Percentiles rank a stretch among this genome's conserved stretches.
Evolutionary conservation across 2,888 invertebrate species (phyloP).

Genomic region (Drosophila pseudotalamancana): DNA sequence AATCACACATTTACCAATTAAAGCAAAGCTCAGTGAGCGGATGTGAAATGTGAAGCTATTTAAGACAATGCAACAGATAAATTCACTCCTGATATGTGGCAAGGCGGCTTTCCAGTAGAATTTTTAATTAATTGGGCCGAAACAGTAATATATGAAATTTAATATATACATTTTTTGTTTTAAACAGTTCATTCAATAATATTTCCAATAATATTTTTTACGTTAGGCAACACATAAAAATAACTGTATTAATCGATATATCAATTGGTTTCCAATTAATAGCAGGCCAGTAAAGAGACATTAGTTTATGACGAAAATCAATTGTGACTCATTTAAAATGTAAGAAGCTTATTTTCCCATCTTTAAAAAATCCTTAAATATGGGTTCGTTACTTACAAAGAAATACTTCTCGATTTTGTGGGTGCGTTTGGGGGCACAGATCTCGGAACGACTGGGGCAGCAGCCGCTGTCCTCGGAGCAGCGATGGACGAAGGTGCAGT

Average conservation of each 20-base stretch:
- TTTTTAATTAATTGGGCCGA: too few species aligned
- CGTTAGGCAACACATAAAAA: not conserved
- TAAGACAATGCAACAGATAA: not conserved
- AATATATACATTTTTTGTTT: too few species aligned
- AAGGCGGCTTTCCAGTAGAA: not conserved
- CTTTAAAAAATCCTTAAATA: too few species aligned
- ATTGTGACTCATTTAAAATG: too few species aligned
- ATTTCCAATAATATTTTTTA: too few species aligned
- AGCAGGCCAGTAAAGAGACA: too few species aligned
- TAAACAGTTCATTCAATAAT: too few species aligned
- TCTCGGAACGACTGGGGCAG: slow-evolving; percentile 89
- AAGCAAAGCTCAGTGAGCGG: slow-evolving; percentile 3
- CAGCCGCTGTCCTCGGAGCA: slow-evolving; percentile 96
- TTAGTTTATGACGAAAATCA: too few species aligned
- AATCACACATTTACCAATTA: slow-evolving; percentile 24
- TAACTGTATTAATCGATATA: not conserved
- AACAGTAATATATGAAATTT: too few species aligned
- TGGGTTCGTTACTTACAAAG: slow-evolving; percentile 88
- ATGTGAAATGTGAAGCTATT: slow-evolving; percentile 3
- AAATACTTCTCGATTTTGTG: slow-evolving; percentile 90
- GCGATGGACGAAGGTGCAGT: slow-evolving; percentile 93
- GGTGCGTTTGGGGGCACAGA: slow-evolving; percentile 91
- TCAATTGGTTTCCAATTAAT: not conserved
- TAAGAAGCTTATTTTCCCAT: too few species aligned
- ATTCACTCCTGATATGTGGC: not conserved